phyloP scores from a whole-genome alignment of 2,113 vertebrate genomes.

The Xiphophorus couchianus region DNA sequence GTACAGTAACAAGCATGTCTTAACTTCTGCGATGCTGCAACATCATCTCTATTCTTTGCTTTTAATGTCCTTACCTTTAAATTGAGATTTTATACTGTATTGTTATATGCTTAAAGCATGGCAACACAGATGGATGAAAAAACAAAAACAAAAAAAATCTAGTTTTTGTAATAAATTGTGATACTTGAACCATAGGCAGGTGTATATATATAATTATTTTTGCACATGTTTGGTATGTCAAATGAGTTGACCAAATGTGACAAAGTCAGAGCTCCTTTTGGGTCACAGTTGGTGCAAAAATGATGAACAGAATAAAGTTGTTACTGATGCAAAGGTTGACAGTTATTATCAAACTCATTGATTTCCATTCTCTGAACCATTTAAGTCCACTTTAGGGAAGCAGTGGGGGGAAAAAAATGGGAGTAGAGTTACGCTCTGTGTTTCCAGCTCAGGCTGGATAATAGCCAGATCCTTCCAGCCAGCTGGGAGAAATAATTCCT shows the following conservation, averaged over 20 bases:
- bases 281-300: neutral
- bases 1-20: constrained; percentile 83
- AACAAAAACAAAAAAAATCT: constrained; percentile 66
- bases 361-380: neutral
- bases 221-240: neutral
- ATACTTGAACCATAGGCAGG: constrained; percentile 75
- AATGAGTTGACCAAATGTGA: neutral
- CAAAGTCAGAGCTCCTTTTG: neutral
- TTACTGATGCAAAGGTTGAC: neutral
- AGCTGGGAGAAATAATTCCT: neutral
- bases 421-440: neutral
- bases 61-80: constrained; percentile 74
- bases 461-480: neutral
- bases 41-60: constrained; percentile 79
- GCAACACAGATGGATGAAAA: constrained; percentile 76
- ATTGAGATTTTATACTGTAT: constrained; percentile 83
- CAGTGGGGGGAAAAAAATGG: too few relatives aligned
- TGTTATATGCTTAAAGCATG: constrained; percentile 85
- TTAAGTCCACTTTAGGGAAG: neutral
- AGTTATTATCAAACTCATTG: neutral
- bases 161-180: constrained; percentile 87
- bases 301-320: neutral
- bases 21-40: constrained; percentile 78
- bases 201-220: constrained; percentile 41
- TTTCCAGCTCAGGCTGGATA: neutral